Evolutionary conservation across 92 coral and sea anemone species (phyloP), one percentile per base, ranked within the genome.

Genomic region (Porites cylindrica): DNA sequence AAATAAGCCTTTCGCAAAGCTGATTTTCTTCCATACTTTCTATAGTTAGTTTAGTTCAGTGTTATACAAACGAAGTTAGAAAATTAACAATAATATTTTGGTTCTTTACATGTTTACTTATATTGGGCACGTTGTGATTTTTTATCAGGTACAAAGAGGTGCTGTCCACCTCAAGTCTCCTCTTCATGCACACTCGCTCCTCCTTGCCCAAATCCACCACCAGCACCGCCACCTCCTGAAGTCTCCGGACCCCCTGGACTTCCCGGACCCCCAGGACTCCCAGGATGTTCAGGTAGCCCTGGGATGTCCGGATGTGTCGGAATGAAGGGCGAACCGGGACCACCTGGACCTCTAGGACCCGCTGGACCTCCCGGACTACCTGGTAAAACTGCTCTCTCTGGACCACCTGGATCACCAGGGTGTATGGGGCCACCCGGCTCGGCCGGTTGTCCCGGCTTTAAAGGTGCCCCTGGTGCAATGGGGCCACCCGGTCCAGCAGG

Each of bases 221-320:
- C 95, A 6, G 96, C 95, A 82, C 93, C 92, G 19, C 89, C 95
- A 68, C 96, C 96, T 58, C 96, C 95, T 12, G 99, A 96, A 66
- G 92, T 89, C 21, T 93, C 96, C 12, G 96, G 96, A 60, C 84
- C 90, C 29, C 58, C 92, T n/a, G 95, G 47, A 38, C 47, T 4
- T 38, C 47, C 47, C 0, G 47, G 47, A 38, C 47, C 47, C 47
- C 47, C 47, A 38, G 47, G 47, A 38, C 47, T 38, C 47, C 47
- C 47, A 38, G 47, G 97, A 50, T 88, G 88, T 17, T 10, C 23
- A 14, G 98, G 98, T 43, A 75, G 85, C 11, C 68, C 82, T 20
- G 98, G 94, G 82, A 51, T 70, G 71, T 73, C 90, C 1, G 98
- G 98, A 29, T 86, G 86, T 64, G 93, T 92, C 23, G 98, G 98